Evolutionary conservation across 2,113 vertebrate species (phyloP), one percentile per base, ranked within the genome.

Genomic region (Carlito syrichta): DNA sequence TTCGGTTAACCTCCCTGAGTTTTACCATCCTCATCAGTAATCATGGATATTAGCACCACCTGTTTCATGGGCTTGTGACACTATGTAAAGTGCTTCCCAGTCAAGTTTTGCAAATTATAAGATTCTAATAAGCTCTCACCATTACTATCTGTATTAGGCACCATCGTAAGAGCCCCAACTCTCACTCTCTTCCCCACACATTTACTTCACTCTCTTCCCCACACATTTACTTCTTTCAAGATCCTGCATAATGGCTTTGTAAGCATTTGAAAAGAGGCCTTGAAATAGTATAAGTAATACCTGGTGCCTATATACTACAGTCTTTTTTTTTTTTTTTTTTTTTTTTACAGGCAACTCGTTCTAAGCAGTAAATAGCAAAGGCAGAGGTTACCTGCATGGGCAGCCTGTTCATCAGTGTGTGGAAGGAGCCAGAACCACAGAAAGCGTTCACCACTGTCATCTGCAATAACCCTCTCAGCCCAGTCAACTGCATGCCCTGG

Each of bases 51-150:
- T 20, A 84, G 38, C 5, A 11, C 43, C 68, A 89, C n/a, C 68
- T 74, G 62, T 11, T 4, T 19, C 11, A 13, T 0, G 1, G 71
- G 52, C 45, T 54, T 66, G 30, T 48, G 9, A 25, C n/a, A 27
- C 38, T 25, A 30, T 10, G 32, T 40, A 38, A 76, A 20, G 22
- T 22, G 22, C 27, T 92, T 74, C 11, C 19, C 1, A 25, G 2
- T 50, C 87, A 25, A 52, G 78, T 43, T 95, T 86, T 79, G 50
- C 25, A 86, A 68, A 71, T n/a, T 23, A 25, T 12, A 82, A 81
- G 5, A 50, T 62, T 79, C 63, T 22, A 69, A 19, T 56, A n/a
- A 88, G 14, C 48, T 88, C 69, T 94, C 0, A 45, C 27, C 25
- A 27, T 81, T 20, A 35, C 30, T 22, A 10, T 86, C 78, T 88